Conservation (phyloP, 2,113 vertebrate genomes). For the Megaceryle maxima region DNA sequence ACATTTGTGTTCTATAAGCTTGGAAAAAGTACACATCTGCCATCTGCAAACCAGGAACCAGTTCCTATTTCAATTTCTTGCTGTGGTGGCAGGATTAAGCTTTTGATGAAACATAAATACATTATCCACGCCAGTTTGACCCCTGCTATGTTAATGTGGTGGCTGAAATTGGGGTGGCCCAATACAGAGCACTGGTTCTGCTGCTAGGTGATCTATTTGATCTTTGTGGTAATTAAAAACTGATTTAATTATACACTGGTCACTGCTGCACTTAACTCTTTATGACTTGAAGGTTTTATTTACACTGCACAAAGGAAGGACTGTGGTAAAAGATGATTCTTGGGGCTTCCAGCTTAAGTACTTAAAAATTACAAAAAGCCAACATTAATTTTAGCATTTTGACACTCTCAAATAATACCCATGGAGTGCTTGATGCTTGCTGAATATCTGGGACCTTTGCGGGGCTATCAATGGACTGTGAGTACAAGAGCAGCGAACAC, state of each 20-base stretch:
- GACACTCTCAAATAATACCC: background rate
- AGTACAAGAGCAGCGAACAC: background rate
- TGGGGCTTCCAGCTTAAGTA: background rate
- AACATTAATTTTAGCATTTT: background rate
- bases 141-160: too few species aligned
- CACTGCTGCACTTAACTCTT: background rate
- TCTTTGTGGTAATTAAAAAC: background rate
- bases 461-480: rapidly evolving
- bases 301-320: background rate
- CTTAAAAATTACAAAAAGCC: background rate
- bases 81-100: background rate
- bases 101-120: background rate
- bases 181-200: rapidly evolving
- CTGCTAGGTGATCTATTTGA: background rate
- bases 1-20: background rate
- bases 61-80: background rate
- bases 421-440: background rate
- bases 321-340: background rate
- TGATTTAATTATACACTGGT: background rate
- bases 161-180: background rate
- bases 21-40: background rate
- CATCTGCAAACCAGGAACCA: background rate
- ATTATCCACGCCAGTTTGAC: background rate
- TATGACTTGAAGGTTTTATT: background rate
- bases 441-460: background rate